These are phyloP conservation scores for Pseudotriccus pelzelni DNA, from an alignment of 2,797 vertebrate species.

Conservation along the genomic window DNA sequence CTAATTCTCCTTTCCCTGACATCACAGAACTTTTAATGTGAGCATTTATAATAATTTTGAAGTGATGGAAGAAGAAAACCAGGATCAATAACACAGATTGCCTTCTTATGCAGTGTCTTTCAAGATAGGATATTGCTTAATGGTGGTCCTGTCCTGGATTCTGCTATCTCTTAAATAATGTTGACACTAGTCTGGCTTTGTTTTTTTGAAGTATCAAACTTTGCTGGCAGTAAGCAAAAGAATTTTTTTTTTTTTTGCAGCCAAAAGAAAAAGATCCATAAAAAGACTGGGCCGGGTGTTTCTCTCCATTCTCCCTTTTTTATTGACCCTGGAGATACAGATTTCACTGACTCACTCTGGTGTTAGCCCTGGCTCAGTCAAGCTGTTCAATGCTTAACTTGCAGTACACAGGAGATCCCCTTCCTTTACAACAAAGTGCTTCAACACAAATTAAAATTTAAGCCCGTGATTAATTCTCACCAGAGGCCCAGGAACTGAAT, in stretches of 20 bases:
- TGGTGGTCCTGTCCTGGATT: not conserved
- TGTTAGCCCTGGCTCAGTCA: not conserved
- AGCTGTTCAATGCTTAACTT: not conserved
- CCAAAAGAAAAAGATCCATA: not conserved
- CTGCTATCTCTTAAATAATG: not conserved
- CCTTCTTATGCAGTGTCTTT: not conserved
- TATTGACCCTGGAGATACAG: not conserved
- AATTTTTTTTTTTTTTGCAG: not conserved
- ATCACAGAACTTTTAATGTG: not conserved
- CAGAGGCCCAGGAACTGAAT: not conserved
- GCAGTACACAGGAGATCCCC: not conserved
- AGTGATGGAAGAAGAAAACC: not conserved
- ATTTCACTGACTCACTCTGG: not conserved
- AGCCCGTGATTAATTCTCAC: not conserved
- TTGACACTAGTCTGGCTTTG: not conserved
- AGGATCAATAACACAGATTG: not conserved
- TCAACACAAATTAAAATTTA: not conserved
- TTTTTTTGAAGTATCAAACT: not conserved
- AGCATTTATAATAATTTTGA: not conserved
- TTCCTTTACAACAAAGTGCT: not conserved
- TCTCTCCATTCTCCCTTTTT: not conserved
- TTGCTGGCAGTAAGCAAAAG: not conserved
- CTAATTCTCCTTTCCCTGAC: not conserved
- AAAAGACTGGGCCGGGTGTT: not conserved
- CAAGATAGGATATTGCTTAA: not conserved